phyloP scores from a whole-genome alignment of 2,113 vertebrate genomes.

The Phaethornis superciliosus region DNA sequence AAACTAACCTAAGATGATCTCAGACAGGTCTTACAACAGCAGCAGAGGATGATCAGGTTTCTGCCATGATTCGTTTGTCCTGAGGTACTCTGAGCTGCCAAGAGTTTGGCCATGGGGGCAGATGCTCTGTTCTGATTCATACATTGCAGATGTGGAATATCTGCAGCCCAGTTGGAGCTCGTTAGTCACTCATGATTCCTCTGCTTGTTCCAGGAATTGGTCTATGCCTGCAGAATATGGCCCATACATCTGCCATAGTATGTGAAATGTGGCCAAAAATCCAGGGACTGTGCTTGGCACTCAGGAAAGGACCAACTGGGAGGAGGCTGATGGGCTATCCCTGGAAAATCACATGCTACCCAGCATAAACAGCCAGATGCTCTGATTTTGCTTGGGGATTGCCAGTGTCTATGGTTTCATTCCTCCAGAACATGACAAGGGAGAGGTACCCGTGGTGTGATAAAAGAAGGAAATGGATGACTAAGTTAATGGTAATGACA shows the following conservation, averaged over 20 bases:
- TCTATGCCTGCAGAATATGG: background rate
- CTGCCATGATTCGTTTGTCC: background rate
- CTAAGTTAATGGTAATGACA: background rate
- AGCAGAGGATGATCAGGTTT: background rate
- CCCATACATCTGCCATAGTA: background rate
- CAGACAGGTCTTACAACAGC: background rate
- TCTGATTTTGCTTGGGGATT: background rate
- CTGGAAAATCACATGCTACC: background rate
- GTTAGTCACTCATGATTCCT: background rate
- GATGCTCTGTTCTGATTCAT: background rate
- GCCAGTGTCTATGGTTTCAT: background rate
- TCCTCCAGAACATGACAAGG: background rate
- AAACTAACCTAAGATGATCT: background rate
- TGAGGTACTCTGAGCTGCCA: background rate
- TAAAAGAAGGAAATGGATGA: background rate
- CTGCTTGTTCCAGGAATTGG: background rate
- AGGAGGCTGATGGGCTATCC: background rate
- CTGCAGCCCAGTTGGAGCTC: background rate
- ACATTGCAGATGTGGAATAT: background rate
- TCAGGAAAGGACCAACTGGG: background rate
- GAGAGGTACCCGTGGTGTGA: background rate
- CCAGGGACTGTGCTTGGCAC: background rate
- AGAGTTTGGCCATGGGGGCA: background rate
- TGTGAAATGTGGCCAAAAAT: background rate
- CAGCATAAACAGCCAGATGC: background rate